Conservation (phyloP, 2,888 invertebrate species). For the Glyphotaelius pellucidus region DNA sequence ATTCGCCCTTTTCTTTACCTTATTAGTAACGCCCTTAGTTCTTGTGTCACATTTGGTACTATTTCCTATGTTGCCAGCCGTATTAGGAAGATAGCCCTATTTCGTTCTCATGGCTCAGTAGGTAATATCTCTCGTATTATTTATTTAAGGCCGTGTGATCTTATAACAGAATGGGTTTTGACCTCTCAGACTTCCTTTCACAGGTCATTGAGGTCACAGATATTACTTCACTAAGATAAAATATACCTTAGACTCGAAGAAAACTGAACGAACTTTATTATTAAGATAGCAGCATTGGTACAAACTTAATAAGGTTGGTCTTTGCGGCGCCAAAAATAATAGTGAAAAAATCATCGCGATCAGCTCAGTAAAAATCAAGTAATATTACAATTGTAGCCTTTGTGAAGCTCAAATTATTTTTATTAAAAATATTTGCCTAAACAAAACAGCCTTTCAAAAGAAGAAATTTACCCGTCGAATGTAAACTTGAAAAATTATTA, state of each 20-base stretch:
- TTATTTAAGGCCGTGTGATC: constrained; percentile 16
- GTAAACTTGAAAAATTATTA: no score
- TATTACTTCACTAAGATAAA: constrained; percentile 7
- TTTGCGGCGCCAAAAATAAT: background rate
- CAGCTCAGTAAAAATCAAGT: no score
- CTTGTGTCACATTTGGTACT: background rate
- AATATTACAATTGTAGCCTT: no score
- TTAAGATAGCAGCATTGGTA: background rate
- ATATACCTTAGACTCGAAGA: background rate
- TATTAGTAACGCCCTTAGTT: background rate
- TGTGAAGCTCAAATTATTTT: no score
- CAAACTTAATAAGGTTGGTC: background rate
- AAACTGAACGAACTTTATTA: background rate
- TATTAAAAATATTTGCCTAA: no score
- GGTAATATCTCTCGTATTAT: background rate
- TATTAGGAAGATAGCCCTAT: background rate
- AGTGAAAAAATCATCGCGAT: no score
- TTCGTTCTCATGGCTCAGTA: background rate
- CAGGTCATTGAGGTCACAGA: constrained; percentile 4
- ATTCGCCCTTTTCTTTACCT: background rate
- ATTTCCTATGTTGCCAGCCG: background rate
- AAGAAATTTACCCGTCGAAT: no score
- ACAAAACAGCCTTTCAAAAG: no score
- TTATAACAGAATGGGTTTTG: background rate
- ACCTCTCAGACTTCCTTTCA: constrained; percentile 38